phyloP scores from a whole-genome alignment of 2,113 vertebrate species.

The Vulpes vulpes region DNA sequence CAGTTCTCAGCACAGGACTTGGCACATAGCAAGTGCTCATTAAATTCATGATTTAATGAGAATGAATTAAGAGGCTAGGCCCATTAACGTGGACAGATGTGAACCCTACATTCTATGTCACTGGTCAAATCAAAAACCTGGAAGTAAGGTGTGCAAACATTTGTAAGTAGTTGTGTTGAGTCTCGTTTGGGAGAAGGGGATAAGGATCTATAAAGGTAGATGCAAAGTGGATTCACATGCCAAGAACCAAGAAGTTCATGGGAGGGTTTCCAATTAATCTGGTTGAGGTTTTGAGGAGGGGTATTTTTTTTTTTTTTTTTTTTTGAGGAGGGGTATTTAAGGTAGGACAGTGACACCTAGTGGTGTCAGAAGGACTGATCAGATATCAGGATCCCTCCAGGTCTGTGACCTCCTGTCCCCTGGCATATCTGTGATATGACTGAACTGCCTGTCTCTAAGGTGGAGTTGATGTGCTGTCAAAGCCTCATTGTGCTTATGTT shows the following conservation, averaged over 20 bases:
- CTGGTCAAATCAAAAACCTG: not conserved
- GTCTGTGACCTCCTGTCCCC: not conserved
- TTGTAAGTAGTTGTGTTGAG: not conserved
- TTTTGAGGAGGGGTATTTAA: not conserved
- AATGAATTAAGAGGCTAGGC: not conserved
- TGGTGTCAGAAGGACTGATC: not conserved
- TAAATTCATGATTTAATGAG: not conserved
- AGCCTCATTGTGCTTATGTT: not conserved
- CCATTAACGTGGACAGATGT: not conserved
- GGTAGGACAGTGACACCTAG: constrained; percentile 73
- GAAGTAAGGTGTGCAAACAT: not conserved
- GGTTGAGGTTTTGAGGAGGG: not conserved
- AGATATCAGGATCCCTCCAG: not conserved
- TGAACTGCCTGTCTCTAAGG: not conserved
- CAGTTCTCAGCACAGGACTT: not conserved
- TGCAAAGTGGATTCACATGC: not conserved
- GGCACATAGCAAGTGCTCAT: not conserved
- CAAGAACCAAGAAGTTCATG: not conserved
- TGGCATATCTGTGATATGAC: not conserved
- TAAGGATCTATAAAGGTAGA: not conserved
- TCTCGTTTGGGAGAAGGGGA: not conserved
- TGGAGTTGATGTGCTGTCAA: not conserved
- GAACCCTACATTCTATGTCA: not conserved
- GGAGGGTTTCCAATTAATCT: not conserved
- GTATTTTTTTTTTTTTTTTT: no score